Percentiles rank a stretch among this genome's conserved stretches.
These are phyloP conservation scores for Notolepis coatsorum DNA, from an alignment of 2,797 vertebrate genomes.

Conservation along the genomic window DNA sequence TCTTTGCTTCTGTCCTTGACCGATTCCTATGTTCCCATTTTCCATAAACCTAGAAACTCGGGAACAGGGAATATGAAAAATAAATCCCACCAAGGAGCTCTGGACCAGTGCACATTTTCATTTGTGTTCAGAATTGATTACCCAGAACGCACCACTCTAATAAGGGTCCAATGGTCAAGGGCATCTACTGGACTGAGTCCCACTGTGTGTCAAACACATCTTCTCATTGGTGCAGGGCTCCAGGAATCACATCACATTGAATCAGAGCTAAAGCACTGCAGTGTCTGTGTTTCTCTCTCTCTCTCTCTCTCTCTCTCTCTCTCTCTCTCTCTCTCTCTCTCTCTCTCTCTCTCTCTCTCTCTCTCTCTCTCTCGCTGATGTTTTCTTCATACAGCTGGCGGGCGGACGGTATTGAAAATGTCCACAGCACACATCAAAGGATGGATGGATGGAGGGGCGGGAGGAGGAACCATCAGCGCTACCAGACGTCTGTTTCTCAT, in stretches of 20 bases:
- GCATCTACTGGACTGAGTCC: constrained; percentile 39
- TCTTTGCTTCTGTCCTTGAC: constrained; percentile 72
- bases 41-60: constrained; percentile 43
- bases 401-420: constrained; percentile 68
- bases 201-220: constrained; percentile 26
- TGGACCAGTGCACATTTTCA: neutral
- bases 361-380: constrained; percentile 24
- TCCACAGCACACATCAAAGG: constrained; percentile 71
- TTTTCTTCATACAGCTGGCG: constrained; percentile 40
- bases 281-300: constrained; percentile 43
- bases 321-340: constrained; percentile 1
- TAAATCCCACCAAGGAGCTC: neutral
- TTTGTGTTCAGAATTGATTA: constrained; percentile 16
- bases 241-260: constrained; percentile 42
- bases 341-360: constrained; percentile 1
- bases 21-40: constrained; percentile 48
- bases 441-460: constrained; percentile 14
- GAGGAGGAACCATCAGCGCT: constrained; percentile 51
- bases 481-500: constrained; percentile 74
- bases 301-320: neutral
- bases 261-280: constrained; percentile 60
- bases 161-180: constrained; percentile 37
- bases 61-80: constrained; percentile 15
- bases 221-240: constrained; percentile 29
- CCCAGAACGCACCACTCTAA: constrained; percentile 27